Percentiles rank a stretch among this genome's conserved stretches.
Evolutionary conservation across 2,888 invertebrate genomes (phyloP).

Genomic region (Tiphia femorata): DNA sequence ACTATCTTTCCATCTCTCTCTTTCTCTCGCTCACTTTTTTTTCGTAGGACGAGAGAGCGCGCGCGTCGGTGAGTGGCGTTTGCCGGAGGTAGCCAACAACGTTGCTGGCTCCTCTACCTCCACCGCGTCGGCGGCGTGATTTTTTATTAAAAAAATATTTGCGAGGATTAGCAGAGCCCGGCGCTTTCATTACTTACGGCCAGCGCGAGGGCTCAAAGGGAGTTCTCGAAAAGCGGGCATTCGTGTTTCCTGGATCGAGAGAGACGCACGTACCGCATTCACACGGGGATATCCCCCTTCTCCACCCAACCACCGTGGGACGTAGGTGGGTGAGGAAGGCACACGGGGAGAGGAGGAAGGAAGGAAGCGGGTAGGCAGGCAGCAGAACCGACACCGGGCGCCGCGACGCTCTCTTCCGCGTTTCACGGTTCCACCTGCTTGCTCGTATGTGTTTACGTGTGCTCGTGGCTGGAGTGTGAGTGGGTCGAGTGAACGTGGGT

Average conservation of each 20-base stretch:
- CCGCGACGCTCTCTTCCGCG: no score
- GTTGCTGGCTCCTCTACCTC: neutral
- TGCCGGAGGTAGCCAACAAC: neutral
- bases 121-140: neutral
- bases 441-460: no score
- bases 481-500: no score
- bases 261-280: slow-evolving; percentile 25
- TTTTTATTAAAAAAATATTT: slow-evolving; percentile 45
- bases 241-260: slow-evolving; percentile 23
- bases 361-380: neutral
- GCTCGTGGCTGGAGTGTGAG: no score
- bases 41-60: no score
- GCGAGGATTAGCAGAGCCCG: slow-evolving; percentile 33
- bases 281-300: slow-evolving; percentile 29
- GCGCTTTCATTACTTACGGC: slow-evolving; percentile 37
- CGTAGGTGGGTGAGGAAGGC: neutral
- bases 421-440: no score
- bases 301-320: no score
- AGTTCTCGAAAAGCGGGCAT: slow-evolving; percentile 27
- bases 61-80: neutral
- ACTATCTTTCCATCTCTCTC: neutral
- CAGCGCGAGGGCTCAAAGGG: slow-evolving; percentile 29
- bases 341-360: neutral
- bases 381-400: no score
- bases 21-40: no score